Evolutionary conservation across 2,888 invertebrate species (phyloP).

Genomic region (Drosophila rellima): DNA sequence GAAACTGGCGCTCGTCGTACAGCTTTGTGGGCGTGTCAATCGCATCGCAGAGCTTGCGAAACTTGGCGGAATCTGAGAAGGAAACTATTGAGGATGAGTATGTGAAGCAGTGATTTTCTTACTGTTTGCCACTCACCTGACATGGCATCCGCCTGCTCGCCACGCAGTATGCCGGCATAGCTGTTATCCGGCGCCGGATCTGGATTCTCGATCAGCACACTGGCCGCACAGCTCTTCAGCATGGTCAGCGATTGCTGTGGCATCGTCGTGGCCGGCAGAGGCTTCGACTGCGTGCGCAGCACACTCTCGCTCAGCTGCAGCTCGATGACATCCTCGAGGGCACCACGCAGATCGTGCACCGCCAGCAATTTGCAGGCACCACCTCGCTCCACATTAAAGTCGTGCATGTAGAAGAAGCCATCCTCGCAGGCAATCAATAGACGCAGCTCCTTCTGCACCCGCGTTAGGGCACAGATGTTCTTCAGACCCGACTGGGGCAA

Average conservation of each 20-base stretch:
- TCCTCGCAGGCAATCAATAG: constrained; percentile 85
- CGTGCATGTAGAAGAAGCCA: constrained; percentile 85
- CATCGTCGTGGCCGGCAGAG: constrained; percentile 20
- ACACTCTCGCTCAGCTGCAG: constrained; percentile 82
- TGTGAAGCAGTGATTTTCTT: too few relatives aligned
- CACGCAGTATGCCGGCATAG: constrained; percentile 96
- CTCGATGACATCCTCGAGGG: constrained; percentile 84
- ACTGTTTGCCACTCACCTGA: constrained; percentile 88
- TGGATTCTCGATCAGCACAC: constrained; percentile 82
- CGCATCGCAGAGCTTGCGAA: constrained; percentile 85
- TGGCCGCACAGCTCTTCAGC: constrained; percentile 72
- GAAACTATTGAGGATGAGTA: not conserved
- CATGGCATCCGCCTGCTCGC: constrained; percentile 92
- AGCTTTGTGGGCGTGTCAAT: constrained; percentile 85
- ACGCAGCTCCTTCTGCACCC: constrained; percentile 83
- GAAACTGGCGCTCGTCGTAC: constrained; percentile 85
- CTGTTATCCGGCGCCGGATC: constrained; percentile 85
- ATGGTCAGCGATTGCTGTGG: constrained; percentile 63
- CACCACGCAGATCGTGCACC: constrained; percentile 84
- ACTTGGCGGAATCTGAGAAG: constrained; percentile 84
- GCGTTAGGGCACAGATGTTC: constrained; percentile 84
- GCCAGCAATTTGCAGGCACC: constrained; percentile 84
- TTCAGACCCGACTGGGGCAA: constrained; percentile 84
- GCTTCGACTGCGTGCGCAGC: constrained; percentile 62
- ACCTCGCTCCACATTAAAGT: constrained; percentile 83